phyloP scores from a whole-genome alignment of 2,797 vertebrate genomes.

The Eremophila alpestris region DNA sequence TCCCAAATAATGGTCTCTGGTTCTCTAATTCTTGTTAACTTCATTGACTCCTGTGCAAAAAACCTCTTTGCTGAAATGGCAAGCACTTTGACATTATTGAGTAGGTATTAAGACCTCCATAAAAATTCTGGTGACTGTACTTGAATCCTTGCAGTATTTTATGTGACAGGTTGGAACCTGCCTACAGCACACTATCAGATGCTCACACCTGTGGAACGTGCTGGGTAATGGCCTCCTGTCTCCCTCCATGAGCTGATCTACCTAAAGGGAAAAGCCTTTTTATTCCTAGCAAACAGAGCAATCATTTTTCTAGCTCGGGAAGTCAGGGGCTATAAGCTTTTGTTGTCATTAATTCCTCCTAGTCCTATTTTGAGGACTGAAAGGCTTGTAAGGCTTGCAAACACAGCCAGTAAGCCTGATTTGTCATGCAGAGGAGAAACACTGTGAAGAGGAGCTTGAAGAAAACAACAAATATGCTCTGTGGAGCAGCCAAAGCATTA shows the following conservation, averaged over 20 bases:
- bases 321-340: background rate
- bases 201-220: background rate
- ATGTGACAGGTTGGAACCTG: background rate
- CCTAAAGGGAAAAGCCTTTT: background rate
- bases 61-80: background rate
- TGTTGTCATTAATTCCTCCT: background rate
- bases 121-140: background rate
- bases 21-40: background rate
- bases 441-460: background rate
- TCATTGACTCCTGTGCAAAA: background rate
- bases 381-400: background rate
- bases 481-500: background rate
- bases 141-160: background rate
- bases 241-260: background rate
- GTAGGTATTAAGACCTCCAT: background rate
- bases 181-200: slow-evolving; percentile 6
- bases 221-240: background rate
- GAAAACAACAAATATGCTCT: background rate
- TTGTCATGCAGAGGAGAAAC: background rate
- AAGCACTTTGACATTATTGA: background rate
- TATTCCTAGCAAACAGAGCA: background rate
- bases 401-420: background rate
- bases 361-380: background rate
- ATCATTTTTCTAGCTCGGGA: background rate
- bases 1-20: background rate